Evolutionary conservation across 2,113 vertebrate species (phyloP).

Genomic region (Aphyosemion australe): DNA sequence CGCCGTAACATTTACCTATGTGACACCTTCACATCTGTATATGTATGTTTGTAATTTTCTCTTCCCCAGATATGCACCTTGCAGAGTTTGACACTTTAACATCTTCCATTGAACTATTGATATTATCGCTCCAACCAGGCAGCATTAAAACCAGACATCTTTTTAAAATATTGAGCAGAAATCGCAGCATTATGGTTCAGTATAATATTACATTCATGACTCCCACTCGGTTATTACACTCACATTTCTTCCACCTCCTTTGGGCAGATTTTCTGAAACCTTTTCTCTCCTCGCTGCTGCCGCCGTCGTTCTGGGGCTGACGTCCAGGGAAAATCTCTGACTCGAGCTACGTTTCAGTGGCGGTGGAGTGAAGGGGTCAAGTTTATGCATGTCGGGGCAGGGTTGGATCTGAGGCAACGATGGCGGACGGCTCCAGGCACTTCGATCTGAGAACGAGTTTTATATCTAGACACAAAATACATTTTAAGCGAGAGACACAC

Average conservation of each 20-base stretch:
- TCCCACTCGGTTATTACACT: constrained; percentile 66
- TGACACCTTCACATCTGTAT: constrained; percentile 40
- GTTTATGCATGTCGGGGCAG: constrained; percentile 1
- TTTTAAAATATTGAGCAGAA: constrained; percentile 71
- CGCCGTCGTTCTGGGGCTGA: constrained; percentile 44
- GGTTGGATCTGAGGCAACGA: constrained; percentile 55
- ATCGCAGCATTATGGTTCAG: constrained; percentile 40
- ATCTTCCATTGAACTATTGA: constrained; percentile 37
- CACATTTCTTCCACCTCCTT: constrained; percentile 73
- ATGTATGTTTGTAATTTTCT: constrained; percentile 54
- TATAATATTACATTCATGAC: constrained; percentile 67
- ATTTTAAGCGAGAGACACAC: constrained; percentile 28
- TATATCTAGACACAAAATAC: constrained; percentile 29
- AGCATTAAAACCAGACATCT: constrained; percentile 51
- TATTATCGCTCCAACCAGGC: constrained; percentile 38
- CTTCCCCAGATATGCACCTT: constrained; percentile 16
- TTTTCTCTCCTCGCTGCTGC: constrained; percentile 23
- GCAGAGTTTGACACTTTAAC: constrained; percentile 58
- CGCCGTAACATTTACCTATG: constrained; percentile 37
- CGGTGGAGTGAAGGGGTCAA: constrained; percentile 19
- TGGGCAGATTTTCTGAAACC: constrained; percentile 55
- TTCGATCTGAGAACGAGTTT: constrained; percentile 44
- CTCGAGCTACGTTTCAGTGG: constrained; percentile 51
- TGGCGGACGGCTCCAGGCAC: constrained; percentile 45
- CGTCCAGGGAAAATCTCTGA: constrained; percentile 62